Conservation (phyloP, 1,140 invertebrate species). For the Aporrectodea caliginosa region DNA sequence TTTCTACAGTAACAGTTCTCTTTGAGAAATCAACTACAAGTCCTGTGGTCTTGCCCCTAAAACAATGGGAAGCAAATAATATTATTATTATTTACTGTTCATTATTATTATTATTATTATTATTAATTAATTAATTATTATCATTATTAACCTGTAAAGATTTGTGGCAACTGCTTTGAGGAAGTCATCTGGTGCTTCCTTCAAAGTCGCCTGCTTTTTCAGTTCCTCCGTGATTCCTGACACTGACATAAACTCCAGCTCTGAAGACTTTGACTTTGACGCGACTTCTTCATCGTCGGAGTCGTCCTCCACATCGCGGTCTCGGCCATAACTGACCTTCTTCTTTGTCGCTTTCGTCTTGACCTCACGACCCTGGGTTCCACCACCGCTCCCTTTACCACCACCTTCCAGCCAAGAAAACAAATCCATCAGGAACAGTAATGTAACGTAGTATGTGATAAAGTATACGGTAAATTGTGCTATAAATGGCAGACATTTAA, state of each 20-base stretch:
- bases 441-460: too few relatives aligned
- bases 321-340: constrained; percentile 60
- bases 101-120: neutral
- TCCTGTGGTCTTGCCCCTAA: neutral
- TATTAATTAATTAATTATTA: constrained; percentile 4
- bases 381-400: constrained; percentile 81
- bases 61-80: neutral
- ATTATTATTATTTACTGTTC: neutral
- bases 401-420: too few relatives aligned
- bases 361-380: constrained; percentile 86
- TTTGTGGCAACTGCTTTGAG: constrained; percentile 52
- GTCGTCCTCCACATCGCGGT: constrained; percentile 54
- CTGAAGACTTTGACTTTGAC: constrained; percentile 48
- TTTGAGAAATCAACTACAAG: neutral
- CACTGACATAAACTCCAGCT: constrained; percentile 64
- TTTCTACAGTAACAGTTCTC: neutral
- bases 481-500: too few relatives aligned
- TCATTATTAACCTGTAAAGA: constrained; percentile 47
- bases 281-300: constrained; percentile 51
- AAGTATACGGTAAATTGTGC: too few relatives aligned
- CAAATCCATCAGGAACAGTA: too few relatives aligned
- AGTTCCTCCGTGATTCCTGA: constrained; percentile 69
- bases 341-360: constrained; percentile 89
- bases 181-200: constrained; percentile 58
- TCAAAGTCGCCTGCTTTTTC: constrained; percentile 58